These are phyloP conservation scores for Tragulus kanchil DNA, from an alignment of 2,113 vertebrate species.

Conservation along the genomic window DNA sequence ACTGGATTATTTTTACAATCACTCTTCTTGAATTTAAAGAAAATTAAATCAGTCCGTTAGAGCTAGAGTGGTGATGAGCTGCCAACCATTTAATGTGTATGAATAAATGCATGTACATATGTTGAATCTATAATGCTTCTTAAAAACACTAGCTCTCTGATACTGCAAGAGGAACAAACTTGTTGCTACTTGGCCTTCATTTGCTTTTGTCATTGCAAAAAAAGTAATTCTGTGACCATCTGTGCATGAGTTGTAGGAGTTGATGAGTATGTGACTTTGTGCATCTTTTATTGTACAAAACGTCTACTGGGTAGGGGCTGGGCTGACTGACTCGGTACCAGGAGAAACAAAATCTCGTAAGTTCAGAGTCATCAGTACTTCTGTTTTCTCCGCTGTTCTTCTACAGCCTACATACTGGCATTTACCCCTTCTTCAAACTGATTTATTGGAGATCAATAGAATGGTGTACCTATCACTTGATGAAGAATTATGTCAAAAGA, in stretches of 20 bases:
- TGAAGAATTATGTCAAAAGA: background rate
- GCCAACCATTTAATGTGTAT: constrained; percentile 67
- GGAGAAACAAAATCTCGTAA: background rate
- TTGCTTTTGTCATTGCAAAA: constrained; percentile 50
- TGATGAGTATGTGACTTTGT: background rate
- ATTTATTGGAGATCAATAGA: background rate
- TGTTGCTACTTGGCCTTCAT: constrained; percentile 44
- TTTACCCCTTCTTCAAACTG: background rate
- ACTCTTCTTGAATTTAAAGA: constrained; percentile 42
- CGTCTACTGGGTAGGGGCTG: background rate
- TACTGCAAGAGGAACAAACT: constrained; percentile 15
- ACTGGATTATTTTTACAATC: constrained; percentile 35
- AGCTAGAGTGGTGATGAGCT: constrained; percentile 65
- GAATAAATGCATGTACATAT: constrained; percentile 80
- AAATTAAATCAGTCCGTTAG: constrained; percentile 21
- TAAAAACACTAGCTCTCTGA: constrained; percentile 44
- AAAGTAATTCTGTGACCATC: background rate
- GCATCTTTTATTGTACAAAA: background rate
- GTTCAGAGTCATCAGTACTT: background rate
- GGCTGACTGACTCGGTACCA: background rate
- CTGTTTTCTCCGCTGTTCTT: background rate
- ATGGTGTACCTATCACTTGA: background rate
- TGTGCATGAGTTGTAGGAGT: background rate
- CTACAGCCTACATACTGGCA: background rate
- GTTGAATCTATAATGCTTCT: constrained; percentile 58